Base-by-base conservation (phyloP, 1,140 invertebrate species). In the Himalopsyche phryganea region DNA sequence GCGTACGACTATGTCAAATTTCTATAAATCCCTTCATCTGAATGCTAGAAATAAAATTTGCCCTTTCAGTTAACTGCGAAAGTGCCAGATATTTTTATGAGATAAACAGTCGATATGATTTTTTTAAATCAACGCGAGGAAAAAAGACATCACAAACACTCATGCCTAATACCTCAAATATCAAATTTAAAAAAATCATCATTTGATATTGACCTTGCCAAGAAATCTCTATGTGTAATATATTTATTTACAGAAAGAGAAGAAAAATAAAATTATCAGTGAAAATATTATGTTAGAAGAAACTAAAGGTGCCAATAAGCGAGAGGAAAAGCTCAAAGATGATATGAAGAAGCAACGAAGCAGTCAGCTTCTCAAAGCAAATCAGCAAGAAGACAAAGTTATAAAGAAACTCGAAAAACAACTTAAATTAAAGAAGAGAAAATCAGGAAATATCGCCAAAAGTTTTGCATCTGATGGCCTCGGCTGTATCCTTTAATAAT, bases 381-480 rank as follows among this genome's bases (percentile, higher is more conserved):
- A 92, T 76, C 74, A 83, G 42, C 80, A 85, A 14, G 92, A 96
- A 73, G 91, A 96, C 55, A 83, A 79, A 64, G 77, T 84, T 40
- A 93, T 96, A 11, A 86, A 84, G 66, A 83, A 85, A 66, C 70
- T 95, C 53, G 91, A 91, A 67, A 95, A 96, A 70, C 84, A 89
- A 68, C 72, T 96, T 1, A 89, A 89, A 63, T 66, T 96, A 3
- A 90, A 93, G 66, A 91, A 89, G 67, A 80, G 79, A 42, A 90
- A 88, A 68, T 82, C 78, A 20, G 90, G 91, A 67, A 80, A 79
- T 47, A 78, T 89, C 33, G 88, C 90, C 5, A 88, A 89, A 66
- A 86, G 85, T 60, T 95, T 95, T 75, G 69, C 81, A 36, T 76
- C 80, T 48, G 92, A 94, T 81, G 92, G 92, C 1, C 76, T 95